These are phyloP conservation scores for Castor canadensis DNA, from an alignment of 2,113 vertebrate species.

Conservation along the genomic window DNA sequence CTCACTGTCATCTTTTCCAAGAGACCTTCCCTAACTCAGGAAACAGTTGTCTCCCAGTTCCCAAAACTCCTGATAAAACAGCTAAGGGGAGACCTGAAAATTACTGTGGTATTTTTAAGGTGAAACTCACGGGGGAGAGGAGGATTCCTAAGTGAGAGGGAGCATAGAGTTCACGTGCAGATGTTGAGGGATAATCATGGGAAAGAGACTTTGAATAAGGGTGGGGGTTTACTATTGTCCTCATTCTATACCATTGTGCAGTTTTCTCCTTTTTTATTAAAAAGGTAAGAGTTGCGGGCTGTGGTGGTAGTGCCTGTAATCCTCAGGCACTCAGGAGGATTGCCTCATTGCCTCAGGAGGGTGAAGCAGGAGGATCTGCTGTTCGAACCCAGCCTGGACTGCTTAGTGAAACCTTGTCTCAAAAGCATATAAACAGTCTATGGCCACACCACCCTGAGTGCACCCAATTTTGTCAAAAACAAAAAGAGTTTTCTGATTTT, in stretches of 20 bases:
- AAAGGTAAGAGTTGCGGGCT: not conserved
- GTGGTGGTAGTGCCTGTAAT: too few relatives aligned
- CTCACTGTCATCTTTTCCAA: not conserved
- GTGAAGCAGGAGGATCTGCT: not conserved
- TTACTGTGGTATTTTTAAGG: not conserved
- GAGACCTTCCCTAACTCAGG: not conserved
- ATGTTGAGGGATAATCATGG: not conserved
- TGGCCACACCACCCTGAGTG: too few relatives aligned
- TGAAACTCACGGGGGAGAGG: not conserved
- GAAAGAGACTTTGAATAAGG: not conserved
- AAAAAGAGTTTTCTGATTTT: constrained; percentile 20
- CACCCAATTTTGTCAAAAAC: too few relatives aligned
- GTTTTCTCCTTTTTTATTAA: not conserved
- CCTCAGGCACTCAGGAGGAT: too few relatives aligned
- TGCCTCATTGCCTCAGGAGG: not conserved
- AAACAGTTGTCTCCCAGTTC: not conserved
- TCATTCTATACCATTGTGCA: not conserved
- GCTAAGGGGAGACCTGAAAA: not conserved
- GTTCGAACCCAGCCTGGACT: not conserved
- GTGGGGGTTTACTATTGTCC: not conserved
- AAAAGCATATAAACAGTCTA: not conserved
- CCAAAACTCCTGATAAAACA: not conserved
- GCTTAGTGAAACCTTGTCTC: not conserved
- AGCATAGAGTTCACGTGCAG: not conserved
- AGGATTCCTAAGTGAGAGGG: not conserved